These are phyloP conservation scores for Psilanteris sp. DNA, from an alignment of 1,140 invertebrate species.

Conservation along the genomic window DNA sequence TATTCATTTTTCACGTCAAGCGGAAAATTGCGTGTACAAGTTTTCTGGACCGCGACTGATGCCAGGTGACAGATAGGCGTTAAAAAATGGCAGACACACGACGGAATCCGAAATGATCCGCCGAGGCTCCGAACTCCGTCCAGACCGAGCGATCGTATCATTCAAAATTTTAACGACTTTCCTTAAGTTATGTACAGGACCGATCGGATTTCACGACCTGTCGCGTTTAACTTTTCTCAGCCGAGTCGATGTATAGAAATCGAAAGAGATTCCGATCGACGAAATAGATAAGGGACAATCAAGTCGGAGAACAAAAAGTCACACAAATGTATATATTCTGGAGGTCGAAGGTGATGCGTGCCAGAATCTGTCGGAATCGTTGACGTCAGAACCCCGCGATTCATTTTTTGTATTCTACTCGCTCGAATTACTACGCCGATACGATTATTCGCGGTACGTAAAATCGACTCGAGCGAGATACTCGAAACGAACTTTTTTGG, in stretches of 20 bases:
- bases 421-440: too few species aligned
- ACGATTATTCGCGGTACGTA: too few species aligned
- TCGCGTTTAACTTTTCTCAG: slow-evolving; percentile 54
- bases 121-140: not conserved
- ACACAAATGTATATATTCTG: slow-evolving; percentile 4
- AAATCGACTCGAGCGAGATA: too few species aligned
- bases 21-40: slow-evolving; percentile 29
- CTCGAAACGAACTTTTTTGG: too few species aligned
- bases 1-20: slow-evolving; percentile 7
- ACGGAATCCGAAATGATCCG: slow-evolving; percentile 37
- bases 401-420: too few species aligned
- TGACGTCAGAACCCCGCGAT: too few species aligned
- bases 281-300: slow-evolving; percentile 16
- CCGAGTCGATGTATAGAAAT: slow-evolving; percentile 43
- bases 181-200: slow-evolving; percentile 35
- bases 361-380: not conserved
- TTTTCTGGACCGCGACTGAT: slow-evolving; percentile 20
- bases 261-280: slow-evolving; percentile 36
- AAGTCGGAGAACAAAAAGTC: slow-evolving; percentile 14
- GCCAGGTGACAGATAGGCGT: slow-evolving; percentile 43
- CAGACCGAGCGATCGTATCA: slow-evolving; percentile 42
- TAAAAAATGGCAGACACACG: slow-evolving; percentile 31
- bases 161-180: slow-evolving; percentile 62
- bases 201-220: slow-evolving; percentile 60
- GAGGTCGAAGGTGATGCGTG: slow-evolving; percentile 15